Evolutionary conservation across 2,113 vertebrate species (phyloP).

Genomic region (Herpetotheres cachinnans): DNA sequence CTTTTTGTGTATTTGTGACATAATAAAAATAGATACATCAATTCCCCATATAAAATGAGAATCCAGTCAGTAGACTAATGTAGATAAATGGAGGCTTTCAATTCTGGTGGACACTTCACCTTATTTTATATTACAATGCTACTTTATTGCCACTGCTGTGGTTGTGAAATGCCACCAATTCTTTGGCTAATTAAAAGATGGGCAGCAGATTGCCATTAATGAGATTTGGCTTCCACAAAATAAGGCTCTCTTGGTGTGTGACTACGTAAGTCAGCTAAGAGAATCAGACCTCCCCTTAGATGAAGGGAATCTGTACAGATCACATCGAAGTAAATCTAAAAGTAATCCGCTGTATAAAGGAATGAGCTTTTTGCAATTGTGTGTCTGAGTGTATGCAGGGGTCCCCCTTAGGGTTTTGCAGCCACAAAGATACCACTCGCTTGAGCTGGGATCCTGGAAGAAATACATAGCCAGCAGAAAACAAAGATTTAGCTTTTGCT

Average conservation of each 20-base stretch:
- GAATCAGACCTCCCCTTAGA: slow-evolving; percentile 87
- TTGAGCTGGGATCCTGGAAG: slow-evolving; percentile 20
- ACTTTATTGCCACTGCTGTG: slow-evolving; percentile 14
- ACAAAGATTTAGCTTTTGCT: slow-evolving; percentile 32
- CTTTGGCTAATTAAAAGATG: slow-evolving; percentile 65
- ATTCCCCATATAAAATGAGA: neutral
- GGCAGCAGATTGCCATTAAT: slow-evolving; percentile 66
- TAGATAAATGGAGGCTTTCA: neutral
- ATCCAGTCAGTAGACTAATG: neutral
- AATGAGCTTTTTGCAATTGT: slow-evolving; percentile 82
- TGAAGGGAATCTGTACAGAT: slow-evolving; percentile 80
- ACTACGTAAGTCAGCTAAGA: slow-evolving; percentile 83
- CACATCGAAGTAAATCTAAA: slow-evolving; percentile 85
- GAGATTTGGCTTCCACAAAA: slow-evolving; percentile 62
- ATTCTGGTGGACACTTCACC: neutral
- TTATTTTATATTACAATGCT: slow-evolving; percentile 20
- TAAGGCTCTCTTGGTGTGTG: slow-evolving; percentile 74
- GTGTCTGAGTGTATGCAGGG: slow-evolving; percentile 79
- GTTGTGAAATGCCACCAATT: slow-evolving; percentile 35
- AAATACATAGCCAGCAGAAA: neutral
- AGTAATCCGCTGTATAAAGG: slow-evolving; percentile 84
- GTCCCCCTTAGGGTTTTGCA: slow-evolving; percentile 73
- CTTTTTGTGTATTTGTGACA: neutral
- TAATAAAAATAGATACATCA: neutral
- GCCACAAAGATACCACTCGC: slow-evolving; percentile 23